Base-by-base conservation (phyloP, 2,113 vertebrate genomes). In the Cyprinodon variegatus region DNA sequence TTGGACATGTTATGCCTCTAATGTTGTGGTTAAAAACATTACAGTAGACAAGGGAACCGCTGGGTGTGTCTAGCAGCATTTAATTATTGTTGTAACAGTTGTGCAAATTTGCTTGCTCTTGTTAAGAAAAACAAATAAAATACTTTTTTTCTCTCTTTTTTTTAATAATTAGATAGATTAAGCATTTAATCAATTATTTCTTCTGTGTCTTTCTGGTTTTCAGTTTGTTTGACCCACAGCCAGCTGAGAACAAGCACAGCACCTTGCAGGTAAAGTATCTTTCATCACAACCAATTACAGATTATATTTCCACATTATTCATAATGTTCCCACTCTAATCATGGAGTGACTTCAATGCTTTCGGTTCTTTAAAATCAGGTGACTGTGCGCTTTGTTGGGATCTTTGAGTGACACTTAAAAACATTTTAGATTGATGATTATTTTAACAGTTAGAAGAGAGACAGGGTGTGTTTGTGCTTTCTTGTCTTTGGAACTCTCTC, bases 181-280 rank as follows among this genome's bases (percentile, higher is more conserved):
- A n/a, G 40, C 1, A 22, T 36, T 29, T 45, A n/a, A 20, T 12
- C 12, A 29, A 36, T 39, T 3, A 22, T 29, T 2, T 59, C 11
- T 78, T 38, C 79, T 36, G 68, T 74, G 6, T 84, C 8, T 45
- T 13, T 57, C 38, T 60, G 48, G 66, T 67, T 85, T 70, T 65
- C 69, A 89, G 84, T 69, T 79, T 77, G 40, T 61, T 37, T 81
- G 77, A 84, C 70, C 46, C 53, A 66, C 57, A 61, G 40, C 74
- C 12, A 40, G 22, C 14, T 53, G 65, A 73, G 67, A 77, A 53
- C 38, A 61, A 78, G 41, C 65, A 60, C 64, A 48, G 68, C 70
- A 61, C 39, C 45, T 46, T 43, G 48, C 74, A 89, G 92, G 92
- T 94, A 90, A 78, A 77, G 6, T 29, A 1, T 4, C 37, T 64